Base-by-base conservation (phyloP, 2,888 invertebrate species). In the Oasisia sp. region DNA sequence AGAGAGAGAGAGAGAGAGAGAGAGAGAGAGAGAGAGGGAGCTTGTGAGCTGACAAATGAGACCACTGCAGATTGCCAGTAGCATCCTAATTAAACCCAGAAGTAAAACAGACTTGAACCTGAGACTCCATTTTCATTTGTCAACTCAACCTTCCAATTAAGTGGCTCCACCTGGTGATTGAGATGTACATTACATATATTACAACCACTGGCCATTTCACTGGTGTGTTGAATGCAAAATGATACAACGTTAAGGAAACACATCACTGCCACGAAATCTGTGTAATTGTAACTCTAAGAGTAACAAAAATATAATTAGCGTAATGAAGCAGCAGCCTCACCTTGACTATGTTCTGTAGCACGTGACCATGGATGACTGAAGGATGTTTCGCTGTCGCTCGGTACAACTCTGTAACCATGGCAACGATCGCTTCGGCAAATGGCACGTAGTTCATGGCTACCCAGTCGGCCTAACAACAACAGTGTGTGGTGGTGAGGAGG, bases 391-490 rank as follows among this genome's bases (percentile, higher is more conserved):
- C 98, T 12, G 98, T 98, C 94, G 97, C 97, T 95, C 97, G 97
- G 96, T 98, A 98, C 93, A 98, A 96, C 95, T 97, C 97, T 0
- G 98, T 97, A 19, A 97, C 97, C 97, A 98, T 97, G 92, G 97
- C 97, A 92, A 98, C 97, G 4, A 98, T 97, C 95, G 98, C 97
- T 96, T 98, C 98, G 74, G 98, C 98, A 96, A 98, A 98, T 90
- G 98, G 98, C 95, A 98, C 98, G 95, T 98, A 98, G 96, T 98
- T 98, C 97, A 98, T 97, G 93, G 97, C 93, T 90, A 98, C 97
- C 97, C 98, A 98, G 95, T 98, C 98, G 91, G 97, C 97, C 96
- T 98, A 96, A 27, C 90, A 91, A 50, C 44, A 27, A 93, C 91
- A 92, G 27, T 7, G 7, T 74, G 27, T 50, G 9, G 5, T 1